Percentiles rank a stretch among this genome's conserved stretches.
phyloP scores from a whole-genome alignment of 2,113 vertebrate species.

The Lonchura striata region DNA sequence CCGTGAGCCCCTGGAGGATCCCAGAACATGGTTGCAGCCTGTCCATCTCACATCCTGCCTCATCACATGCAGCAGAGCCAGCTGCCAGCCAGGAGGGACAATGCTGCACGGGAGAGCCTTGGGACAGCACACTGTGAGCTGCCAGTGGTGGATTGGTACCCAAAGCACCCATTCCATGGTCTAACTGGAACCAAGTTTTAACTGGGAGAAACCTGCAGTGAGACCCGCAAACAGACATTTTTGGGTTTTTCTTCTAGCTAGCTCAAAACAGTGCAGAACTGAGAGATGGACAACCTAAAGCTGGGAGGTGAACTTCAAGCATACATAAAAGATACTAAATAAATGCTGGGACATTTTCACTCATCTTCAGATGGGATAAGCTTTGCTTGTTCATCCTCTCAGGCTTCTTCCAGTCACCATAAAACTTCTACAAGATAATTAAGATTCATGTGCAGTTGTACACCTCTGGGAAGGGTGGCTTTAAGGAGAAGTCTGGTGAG shows the following conservation, averaged over 20 bases:
- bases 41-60: background rate
- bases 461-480: background rate
- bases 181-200: background rate
- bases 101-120: background rate
- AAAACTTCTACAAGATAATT: background rate
- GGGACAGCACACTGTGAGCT: background rate
- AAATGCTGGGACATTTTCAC: background rate
- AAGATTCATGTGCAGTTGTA: accelerated
- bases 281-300: background rate
- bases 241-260: background rate
- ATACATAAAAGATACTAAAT: background rate
- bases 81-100: background rate
- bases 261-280: background rate
- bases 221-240: background rate
- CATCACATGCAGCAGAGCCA: background rate
- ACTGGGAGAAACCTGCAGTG: background rate
- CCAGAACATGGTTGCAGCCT: background rate
- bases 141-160: accelerated
- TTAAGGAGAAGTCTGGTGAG: background rate
- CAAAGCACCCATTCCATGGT: background rate
- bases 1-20: background rate
- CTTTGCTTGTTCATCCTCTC: background rate
- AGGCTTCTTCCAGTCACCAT: background rate
- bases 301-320: background rate
- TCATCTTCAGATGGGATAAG: background rate